Evolutionary conservation across 37 sponge, comb jelly and placozoan species (phyloP).

Genomic region (Petrosia ficiformis): DNA sequence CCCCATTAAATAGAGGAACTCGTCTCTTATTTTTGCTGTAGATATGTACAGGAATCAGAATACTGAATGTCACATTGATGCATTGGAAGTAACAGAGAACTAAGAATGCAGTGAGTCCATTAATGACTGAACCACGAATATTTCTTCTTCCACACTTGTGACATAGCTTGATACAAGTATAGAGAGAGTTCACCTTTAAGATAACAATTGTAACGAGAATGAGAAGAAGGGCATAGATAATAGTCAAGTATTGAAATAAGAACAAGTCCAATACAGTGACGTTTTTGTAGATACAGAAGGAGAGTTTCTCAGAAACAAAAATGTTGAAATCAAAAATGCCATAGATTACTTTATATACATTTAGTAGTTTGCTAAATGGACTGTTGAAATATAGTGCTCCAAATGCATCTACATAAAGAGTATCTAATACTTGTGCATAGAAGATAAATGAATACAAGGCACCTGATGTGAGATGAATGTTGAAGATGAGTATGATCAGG

Average conservation of each 20-base stretch:
- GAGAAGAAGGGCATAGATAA: conserved; percentile 26
- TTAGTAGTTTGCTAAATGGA: background rate
- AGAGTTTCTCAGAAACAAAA: conserved; percentile 15
- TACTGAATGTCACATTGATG: background rate
- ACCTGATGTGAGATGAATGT: conserved; percentile 47
- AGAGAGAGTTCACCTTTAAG: background rate
- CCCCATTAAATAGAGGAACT: background rate
- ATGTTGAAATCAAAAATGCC: conserved; percentile 9
- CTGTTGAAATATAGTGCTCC: background rate
- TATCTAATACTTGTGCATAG: conserved; percentile 27
- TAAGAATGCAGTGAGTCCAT: too few species aligned
- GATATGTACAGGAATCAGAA: background rate
- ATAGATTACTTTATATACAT: conserved; percentile 9
- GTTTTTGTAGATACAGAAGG: conserved; percentile 34
- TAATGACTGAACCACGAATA: too few species aligned
- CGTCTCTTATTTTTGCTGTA: background rate
- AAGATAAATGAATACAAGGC: conserved; percentile 32
- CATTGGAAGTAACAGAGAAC: background rate
- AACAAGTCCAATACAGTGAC: conserved; percentile 9
- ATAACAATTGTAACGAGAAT: background rate
- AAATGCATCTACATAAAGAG: background rate
- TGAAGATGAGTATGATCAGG: conserved; percentile 31
- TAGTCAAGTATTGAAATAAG: conserved; percentile 26
- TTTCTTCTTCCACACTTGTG: too few species aligned
- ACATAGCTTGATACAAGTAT: conserved; percentile 5